Percentiles rank a stretch among this genome's conserved stretches.
These are phyloP conservation scores for Polia nebulosa DNA, from an alignment of 2,888 invertebrate genomes.

Conservation along the genomic window DNA sequence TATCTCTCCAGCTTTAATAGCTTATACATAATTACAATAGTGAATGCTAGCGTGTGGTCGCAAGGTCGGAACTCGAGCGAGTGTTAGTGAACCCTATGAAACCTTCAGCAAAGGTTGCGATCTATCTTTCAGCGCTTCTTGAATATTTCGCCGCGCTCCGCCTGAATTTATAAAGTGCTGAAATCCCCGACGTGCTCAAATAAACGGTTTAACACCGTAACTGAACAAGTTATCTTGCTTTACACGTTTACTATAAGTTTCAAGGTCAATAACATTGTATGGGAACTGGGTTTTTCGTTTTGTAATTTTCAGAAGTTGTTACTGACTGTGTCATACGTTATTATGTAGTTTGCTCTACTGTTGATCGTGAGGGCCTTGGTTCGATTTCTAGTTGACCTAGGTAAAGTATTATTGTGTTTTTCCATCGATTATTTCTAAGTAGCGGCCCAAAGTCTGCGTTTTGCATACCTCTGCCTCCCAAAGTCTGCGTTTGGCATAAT, in stretches of 20 bases:
- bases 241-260: conserved; percentile 10
- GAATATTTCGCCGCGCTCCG: conserved; percentile 44
- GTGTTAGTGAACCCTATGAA: conserved; percentile 26
- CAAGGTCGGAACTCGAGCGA: conserved; percentile 8
- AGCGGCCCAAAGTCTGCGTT: neutral
- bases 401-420: neutral
- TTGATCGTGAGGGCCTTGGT: neutral
- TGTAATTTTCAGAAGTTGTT: neutral
- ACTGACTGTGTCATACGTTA: neutral
- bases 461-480: neutral
- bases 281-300: neutral
- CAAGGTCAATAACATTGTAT: neutral
- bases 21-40: neutral
- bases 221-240: conserved; percentile 4
- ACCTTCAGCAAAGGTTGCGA: conserved; percentile 35
- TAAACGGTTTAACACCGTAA: conserved; percentile 34
- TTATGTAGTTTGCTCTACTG: no score
- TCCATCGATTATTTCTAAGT: neutral
- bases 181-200: conserved; percentile 25
- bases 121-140: conserved; percentile 52
- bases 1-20: neutral
- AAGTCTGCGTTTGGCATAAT: neutral
- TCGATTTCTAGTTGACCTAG: neutral
- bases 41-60: conserved; percentile 9
- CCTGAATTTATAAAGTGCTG: conserved; percentile 48